Evolutionary conservation across 2,888 invertebrate species (phyloP), one percentile per base, ranked within the genome.

Genomic region (Dolichomitus sp.): DNA sequence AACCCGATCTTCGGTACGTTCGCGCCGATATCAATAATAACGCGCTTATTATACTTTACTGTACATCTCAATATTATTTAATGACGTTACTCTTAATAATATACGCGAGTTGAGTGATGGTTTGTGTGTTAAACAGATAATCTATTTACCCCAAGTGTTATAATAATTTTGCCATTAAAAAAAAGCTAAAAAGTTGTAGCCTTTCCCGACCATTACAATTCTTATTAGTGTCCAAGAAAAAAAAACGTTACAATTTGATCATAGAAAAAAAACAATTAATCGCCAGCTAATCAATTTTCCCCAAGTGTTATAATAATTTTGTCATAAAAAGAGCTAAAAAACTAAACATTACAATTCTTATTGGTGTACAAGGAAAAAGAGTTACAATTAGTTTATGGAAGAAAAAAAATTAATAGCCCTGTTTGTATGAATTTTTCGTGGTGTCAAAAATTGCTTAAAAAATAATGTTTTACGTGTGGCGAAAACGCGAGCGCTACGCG

Each of bases 1-100:
- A 27, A 54, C 14, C 54, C 54, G 59, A 59, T 59, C 59, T 17
- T 59, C 59, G 59, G 37, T 59, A 37, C 59, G 59, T 37, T 14
- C 59, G 59, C 5, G n/a, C 14, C 7, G 17, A 14, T 59, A 9
- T 37, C n/a, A 59, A 33, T 59, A n/a, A 17, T 33, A 23, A 33
- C 59, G 59, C 30, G 37, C 3, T 59, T 12, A 27, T 37, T 37
- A 33, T 17, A 59, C 17, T 33, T n/a, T 12, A 59, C 33, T 6
- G 33, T 57, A 30, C 30, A 33, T 57, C 33, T 57, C 7, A 59
- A 30, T 33, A 59, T 59, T 14, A 59, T 59, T 57, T 30, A 30
- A 6, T 48, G 48, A 48, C 17, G 48, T 6, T 48, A n/a, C 5
- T 48, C 6, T 48, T n/a, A 59, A 17, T 33, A 27, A 54, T 59